A percentile compares a stretch with the other conserved stretches of the same genome.
phyloP scores from a whole-genome alignment of 2,797 vertebrate genomes.

The Sebastes minor region DNA sequence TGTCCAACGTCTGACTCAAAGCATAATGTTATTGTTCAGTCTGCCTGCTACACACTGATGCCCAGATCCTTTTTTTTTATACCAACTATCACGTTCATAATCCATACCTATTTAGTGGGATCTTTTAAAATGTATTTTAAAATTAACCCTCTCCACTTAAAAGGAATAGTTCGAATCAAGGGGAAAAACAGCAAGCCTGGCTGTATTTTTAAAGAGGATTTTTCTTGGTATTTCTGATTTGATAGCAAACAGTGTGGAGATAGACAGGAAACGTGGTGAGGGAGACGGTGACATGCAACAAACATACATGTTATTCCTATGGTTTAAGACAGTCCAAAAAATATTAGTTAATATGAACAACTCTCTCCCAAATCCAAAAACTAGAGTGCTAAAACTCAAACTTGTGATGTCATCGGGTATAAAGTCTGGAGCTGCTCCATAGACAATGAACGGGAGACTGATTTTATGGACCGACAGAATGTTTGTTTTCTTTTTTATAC shows the following conservation, averaged over 20 bases:
- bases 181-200: neutral
- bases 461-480: too few species aligned
- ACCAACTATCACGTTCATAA: neutral
- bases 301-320: too few species aligned
- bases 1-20: slow-evolving; percentile 43
- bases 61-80: neutral
- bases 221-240: neutral
- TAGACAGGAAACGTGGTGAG: neutral
- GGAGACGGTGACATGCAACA: neutral
- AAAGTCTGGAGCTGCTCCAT: too few species aligned
- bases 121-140: neutral
- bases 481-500: too few species aligned
- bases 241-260: neutral
- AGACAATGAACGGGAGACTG: too few species aligned
- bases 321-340: too few species aligned
- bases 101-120: neutral
- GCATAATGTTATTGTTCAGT: slow-evolving; percentile 41
- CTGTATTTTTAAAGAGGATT: neutral
- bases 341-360: too few species aligned
- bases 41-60: slow-evolving; percentile 1
- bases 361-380: too few species aligned
- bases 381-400: too few species aligned
- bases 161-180: neutral
- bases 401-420: too few species aligned
- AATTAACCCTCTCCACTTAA: neutral